Evolutionary conservation across 2,797 vertebrate genomes (phyloP).

Genomic region (Sebastes elongatus): DNA sequence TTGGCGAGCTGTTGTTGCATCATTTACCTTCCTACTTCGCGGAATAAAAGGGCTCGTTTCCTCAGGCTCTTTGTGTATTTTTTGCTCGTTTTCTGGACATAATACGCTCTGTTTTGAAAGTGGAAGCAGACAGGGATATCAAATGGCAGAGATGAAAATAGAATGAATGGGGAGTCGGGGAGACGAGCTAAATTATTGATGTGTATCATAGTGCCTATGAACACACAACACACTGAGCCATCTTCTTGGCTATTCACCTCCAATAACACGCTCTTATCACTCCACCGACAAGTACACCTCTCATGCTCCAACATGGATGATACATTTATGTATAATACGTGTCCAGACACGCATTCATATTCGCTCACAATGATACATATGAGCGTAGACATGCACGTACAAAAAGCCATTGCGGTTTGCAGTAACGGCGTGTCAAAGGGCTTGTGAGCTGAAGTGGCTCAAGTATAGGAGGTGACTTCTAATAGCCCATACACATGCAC

Average conservation of each 20-base stretch:
- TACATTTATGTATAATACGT: slow-evolving; percentile 25
- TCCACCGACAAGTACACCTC: slow-evolving; percentile 49
- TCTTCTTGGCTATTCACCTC: slow-evolving; percentile 65
- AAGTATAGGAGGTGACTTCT: slow-evolving; percentile 29
- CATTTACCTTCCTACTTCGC: slow-evolving; percentile 44
- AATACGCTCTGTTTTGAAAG: slow-evolving; percentile 58
- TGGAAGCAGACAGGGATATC: slow-evolving; percentile 72
- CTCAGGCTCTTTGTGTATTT: slow-evolving; percentile 50
- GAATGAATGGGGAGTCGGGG: slow-evolving; percentile 67
- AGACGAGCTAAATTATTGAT: slow-evolving; percentile 75
- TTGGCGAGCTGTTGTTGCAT: slow-evolving; percentile 13
- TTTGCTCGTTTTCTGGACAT: slow-evolving; percentile 37
- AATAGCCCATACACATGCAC: slow-evolving; percentile 7
- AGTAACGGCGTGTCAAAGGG: background rate
- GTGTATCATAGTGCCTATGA: slow-evolving; percentile 72
- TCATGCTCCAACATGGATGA: slow-evolving; percentile 35
- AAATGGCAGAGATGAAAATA: slow-evolving; percentile 78
- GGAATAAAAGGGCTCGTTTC: slow-evolving; percentile 54
- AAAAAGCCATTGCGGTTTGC: slow-evolving; percentile 18
- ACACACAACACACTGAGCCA: slow-evolving; percentile 60
- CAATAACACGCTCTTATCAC: slow-evolving; percentile 58
- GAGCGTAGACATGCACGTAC: background rate
- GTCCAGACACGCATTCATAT: slow-evolving; percentile 6
- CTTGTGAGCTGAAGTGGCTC: slow-evolving; percentile 27
- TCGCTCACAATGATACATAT: background rate